Percentiles rank a stretch among this genome's conserved stretches.
phyloP scores from a whole-genome alignment of 2,113 vertebrate genomes.

The Piliocolobus tephrosceles region DNA sequence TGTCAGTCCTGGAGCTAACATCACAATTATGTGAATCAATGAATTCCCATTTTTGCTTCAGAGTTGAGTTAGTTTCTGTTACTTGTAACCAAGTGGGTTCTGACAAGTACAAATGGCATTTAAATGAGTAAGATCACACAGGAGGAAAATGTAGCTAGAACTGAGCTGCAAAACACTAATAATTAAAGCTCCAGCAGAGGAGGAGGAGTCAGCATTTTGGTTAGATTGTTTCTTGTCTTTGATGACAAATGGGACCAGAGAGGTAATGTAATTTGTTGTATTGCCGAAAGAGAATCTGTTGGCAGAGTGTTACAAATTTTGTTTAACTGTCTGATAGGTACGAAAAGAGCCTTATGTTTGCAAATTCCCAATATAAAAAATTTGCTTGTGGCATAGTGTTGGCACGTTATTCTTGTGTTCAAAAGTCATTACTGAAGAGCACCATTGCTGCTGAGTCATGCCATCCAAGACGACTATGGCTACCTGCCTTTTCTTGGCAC shows the following conservation, averaged over 20 bases:
- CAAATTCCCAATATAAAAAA: background rate
- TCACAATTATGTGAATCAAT: background rate
- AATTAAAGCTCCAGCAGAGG: background rate
- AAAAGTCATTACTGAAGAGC: background rate
- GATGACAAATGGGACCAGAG: background rate
- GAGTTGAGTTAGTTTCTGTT: background rate
- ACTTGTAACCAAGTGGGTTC: background rate
- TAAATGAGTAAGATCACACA: background rate
- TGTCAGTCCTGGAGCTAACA: background rate
- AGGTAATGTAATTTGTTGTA: background rate
- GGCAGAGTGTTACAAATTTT: background rate
- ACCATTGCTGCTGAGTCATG: background rate
- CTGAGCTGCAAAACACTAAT: background rate
- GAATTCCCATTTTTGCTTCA: constrained; percentile 1
- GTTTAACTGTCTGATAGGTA: background rate
- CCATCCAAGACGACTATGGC: background rate
- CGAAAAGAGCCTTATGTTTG: background rate
- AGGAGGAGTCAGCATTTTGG: background rate
- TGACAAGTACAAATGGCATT: background rate
- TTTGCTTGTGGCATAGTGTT: background rate
- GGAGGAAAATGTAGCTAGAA: background rate
- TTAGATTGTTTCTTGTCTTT: background rate
- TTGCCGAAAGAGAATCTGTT: background rate
- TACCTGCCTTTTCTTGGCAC: background rate
- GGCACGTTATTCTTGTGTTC: background rate